Evolutionary conservation across 2,888 invertebrate species (phyloP).

Genomic region (Rapana venosa): DNA sequence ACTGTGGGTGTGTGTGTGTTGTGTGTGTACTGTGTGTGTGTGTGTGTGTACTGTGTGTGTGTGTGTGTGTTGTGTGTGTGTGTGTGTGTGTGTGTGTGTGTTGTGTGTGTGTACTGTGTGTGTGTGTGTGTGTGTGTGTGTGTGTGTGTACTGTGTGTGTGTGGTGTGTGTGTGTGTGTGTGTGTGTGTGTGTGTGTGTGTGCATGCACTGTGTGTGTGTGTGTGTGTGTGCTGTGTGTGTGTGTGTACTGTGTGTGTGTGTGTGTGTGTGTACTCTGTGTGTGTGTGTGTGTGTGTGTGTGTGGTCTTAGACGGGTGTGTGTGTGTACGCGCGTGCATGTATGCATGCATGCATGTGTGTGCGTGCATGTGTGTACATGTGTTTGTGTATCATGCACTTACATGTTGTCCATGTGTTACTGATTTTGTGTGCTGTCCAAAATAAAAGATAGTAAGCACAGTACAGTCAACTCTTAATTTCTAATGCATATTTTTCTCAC

Average conservation of each 20-base stretch:
- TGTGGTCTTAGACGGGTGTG: too few relatives aligned
- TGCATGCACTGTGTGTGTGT: background rate
- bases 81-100: background rate
- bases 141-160: background rate
- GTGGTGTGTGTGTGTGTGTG: background rate
- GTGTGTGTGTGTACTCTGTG: background rate
- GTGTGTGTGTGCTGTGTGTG: slow-evolving; percentile 1
- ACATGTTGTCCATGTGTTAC: background rate
- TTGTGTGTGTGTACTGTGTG: background rate
- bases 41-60: background rate
- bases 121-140: background rate
- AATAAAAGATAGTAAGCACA: too few relatives aligned
- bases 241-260: background rate
- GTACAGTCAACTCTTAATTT: too few relatives aligned
- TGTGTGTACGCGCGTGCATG: background rate
- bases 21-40: background rate
- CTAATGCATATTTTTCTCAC: too few relatives aligned
- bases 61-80: background rate
- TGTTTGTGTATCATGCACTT: background rate
- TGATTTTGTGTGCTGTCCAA: too few relatives aligned
- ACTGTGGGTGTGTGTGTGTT: background rate
- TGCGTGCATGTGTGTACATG: background rate
- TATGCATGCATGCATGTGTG: background rate
- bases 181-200: too few relatives aligned
- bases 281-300: background rate